These are phyloP conservation scores for Trematocara unimaculatum DNA, from an alignment of 2,113 vertebrate species.

Conservation along the genomic window DNA sequence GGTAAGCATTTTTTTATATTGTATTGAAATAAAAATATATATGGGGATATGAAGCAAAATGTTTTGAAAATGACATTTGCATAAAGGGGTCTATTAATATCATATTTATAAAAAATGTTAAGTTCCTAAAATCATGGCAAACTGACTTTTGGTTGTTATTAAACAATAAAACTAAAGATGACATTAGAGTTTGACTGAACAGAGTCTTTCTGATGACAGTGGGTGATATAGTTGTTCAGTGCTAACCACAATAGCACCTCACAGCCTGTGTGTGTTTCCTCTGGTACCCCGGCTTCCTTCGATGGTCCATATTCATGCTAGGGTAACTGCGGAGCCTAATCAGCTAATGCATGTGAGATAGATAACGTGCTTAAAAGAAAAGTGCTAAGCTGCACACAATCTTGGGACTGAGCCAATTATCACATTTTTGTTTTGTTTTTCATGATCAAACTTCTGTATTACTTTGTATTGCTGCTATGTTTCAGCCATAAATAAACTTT, in stretches of 20 bases:
- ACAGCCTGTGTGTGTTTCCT: neutral
- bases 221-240: neutral
- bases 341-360: neutral
- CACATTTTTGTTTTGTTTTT: neutral
- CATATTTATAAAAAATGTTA: neutral
- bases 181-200: neutral
- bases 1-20: conserved; percentile 61
- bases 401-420: neutral
- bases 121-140: neutral
- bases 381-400: neutral
- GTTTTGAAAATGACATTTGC: neutral
- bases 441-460: neutral
- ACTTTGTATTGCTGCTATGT: neutral
- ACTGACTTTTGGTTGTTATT: neutral
- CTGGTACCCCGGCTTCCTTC: neutral
- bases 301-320: neutral
- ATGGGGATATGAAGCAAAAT: neutral
- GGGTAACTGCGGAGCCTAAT: neutral
- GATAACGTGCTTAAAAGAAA: neutral
- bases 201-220: neutral
- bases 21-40: neutral
- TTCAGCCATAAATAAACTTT: neutral
- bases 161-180: neutral
- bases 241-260: neutral
- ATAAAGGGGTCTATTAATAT: neutral